Evolutionary conservation across 2,113 vertebrate species (phyloP).

Genomic region (Nothocercus nigrocapillus): DNA sequence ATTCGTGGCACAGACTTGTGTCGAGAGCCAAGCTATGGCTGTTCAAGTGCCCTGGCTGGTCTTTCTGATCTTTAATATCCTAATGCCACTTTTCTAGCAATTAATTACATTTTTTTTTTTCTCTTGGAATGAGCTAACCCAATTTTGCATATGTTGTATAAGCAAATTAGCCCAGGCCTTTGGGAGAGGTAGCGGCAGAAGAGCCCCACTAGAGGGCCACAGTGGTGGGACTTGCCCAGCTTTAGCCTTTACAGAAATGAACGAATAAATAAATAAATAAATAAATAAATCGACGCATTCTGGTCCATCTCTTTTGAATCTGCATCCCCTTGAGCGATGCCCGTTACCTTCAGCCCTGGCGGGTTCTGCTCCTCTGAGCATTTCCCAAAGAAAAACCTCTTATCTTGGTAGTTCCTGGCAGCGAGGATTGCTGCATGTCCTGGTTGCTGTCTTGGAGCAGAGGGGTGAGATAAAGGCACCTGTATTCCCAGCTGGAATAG

Average conservation of each 20-base stretch:
- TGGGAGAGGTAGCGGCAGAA: neutral
- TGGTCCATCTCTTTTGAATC: too few species aligned
- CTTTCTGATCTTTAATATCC: neutral
- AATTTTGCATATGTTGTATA: neutral
- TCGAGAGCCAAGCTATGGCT: neutral
- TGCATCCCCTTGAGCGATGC: too few species aligned
- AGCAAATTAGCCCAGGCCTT: neutral
- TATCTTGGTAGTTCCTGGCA: too few species aligned
- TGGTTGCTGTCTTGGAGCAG: neutral
- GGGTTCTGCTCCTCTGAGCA: too few species aligned
- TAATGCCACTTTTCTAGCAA: neutral
- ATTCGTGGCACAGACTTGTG: neutral
- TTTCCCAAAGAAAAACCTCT: too few species aligned
- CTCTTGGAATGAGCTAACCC: neutral
- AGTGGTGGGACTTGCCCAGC: accelerated
- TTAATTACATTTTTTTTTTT: neutral
- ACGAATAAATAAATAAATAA: too few species aligned
- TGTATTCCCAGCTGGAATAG: neutral
- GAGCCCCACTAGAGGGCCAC: neutral
- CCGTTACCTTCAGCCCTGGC: too few species aligned
- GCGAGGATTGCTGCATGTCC: too few species aligned
- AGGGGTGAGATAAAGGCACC: neutral
- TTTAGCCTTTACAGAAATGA: neutral
- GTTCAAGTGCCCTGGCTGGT: neutral
- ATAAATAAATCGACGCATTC: too few species aligned